phyloP scores from a whole-genome alignment of 2,797 vertebrate genomes.

The Pristis pectinata region DNA sequence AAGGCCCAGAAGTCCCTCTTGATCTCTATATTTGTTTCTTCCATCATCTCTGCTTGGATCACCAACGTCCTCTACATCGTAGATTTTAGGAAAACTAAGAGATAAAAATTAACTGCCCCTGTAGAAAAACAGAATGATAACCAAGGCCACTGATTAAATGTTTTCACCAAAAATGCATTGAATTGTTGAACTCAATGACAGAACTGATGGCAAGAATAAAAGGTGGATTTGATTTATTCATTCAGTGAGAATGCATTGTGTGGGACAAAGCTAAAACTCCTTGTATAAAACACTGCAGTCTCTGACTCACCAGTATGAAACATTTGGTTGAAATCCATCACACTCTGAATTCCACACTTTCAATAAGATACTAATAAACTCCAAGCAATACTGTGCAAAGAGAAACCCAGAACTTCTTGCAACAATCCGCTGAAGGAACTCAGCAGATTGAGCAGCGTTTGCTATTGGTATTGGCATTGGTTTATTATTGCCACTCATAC shows the following conservation, averaged over 20 bases:
- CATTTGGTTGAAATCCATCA: neutral
- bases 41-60: neutral
- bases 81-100: neutral
- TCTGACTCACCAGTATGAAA: neutral
- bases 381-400: neutral
- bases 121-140: neutral
- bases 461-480: too few relatives aligned
- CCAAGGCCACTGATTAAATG: neutral
- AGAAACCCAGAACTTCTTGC: neutral
- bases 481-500: too few relatives aligned
- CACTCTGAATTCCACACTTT: neutral
- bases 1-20: neutral
- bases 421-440: too few relatives aligned
- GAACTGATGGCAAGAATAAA: neutral
- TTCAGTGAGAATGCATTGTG: neutral
- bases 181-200: neutral
- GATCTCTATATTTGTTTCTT: neutral
- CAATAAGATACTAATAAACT: neutral
- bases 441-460: too few relatives aligned
- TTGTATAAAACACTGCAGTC: neutral
- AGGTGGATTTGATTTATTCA: neutral
- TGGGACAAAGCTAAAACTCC: neutral
- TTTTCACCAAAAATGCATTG: neutral
- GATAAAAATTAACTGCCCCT: neutral
- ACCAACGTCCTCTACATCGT: neutral